Percentiles rank a stretch among this genome's conserved stretches.
phyloP scores from a whole-genome alignment of 2,797 vertebrate genomes.

The Halcyon chelicuti region DNA sequence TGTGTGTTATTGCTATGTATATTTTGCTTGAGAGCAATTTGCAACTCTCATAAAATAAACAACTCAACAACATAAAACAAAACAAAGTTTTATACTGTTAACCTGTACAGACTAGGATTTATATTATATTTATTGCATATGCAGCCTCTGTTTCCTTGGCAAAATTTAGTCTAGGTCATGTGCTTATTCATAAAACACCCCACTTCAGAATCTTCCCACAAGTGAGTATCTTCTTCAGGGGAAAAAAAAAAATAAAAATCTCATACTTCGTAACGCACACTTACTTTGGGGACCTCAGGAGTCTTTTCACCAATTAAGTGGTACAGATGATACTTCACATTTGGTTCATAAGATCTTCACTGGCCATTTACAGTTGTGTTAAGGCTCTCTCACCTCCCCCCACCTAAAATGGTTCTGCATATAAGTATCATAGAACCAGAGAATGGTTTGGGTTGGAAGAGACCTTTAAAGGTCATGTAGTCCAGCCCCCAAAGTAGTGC shows the following conservation, averaged over 20 bases:
- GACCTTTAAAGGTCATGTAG: neutral
- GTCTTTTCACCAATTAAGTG: neutral
- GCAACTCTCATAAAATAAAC: conserved; percentile 51
- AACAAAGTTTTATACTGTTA: neutral
- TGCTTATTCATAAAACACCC: neutral
- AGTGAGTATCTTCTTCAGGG: neutral
- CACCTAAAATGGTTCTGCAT: neutral
- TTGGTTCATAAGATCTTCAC: neutral
- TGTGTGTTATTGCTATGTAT: conserved; percentile 51
- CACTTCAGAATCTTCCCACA: neutral
- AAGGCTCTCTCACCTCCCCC: neutral
- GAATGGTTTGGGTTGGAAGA: neutral
- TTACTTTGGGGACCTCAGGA: neutral
- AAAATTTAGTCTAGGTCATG: neutral
- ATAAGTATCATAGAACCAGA: neutral
- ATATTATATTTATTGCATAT: neutral
- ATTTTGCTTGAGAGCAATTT: conserved; percentile 56
- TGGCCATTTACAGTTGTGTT: neutral
- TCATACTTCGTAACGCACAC: neutral
- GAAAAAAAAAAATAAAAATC: neutral
- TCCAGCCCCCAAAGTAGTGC: neutral
- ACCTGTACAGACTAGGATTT: conserved; percentile 1
- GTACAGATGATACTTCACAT: neutral
- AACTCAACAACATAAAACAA: neutral
- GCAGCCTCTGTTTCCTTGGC: neutral